Percentiles rank a stretch among this genome's conserved stretches.
phyloP scores from a whole-genome alignment of 2,113 vertebrate species.

The Irena cyanogastra region DNA sequence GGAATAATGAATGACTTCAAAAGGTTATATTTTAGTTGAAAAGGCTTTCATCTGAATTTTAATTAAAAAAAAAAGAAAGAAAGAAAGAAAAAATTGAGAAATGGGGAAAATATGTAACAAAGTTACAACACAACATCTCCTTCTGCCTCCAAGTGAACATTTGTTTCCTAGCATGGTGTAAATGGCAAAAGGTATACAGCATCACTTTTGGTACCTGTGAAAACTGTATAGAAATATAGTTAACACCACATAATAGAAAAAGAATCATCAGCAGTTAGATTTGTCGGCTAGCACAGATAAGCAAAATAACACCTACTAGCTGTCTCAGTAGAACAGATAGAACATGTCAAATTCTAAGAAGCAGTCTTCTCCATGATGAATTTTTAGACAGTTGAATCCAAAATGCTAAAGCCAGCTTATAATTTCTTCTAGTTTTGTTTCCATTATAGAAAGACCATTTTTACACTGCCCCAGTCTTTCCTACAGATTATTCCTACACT shows the following conservation, averaged over 20 bases:
- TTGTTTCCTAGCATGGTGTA: background rate
- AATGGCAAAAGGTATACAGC: background rate
- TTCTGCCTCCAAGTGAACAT: background rate
- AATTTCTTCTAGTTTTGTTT: background rate
- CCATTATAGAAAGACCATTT: background rate
- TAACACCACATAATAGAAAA: background rate
- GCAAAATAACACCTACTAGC: background rate
- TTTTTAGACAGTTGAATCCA: background rate
- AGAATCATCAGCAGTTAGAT: background rate
- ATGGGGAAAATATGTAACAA: background rate
- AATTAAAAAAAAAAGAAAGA: background rate
- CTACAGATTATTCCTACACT: background rate
- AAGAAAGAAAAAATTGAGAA: background rate
- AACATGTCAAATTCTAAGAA: background rate
- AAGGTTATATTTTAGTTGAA: constrained; percentile 36
- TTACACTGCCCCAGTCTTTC: background rate
- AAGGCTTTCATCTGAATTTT: constrained; percentile 12
- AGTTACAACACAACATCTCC: background rate
- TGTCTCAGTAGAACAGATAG: background rate
- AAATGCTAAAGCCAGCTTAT: background rate
- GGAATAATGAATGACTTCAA: constrained; percentile 25
- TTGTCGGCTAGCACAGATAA: background rate
- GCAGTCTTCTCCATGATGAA: background rate
- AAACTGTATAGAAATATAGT: background rate
- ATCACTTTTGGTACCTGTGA: background rate